Percentiles rank a stretch among this genome's conserved stretches.
phyloP scores from a whole-genome alignment of 64 coral and sea anemone genomes.

The Montipora capricornis region DNA sequence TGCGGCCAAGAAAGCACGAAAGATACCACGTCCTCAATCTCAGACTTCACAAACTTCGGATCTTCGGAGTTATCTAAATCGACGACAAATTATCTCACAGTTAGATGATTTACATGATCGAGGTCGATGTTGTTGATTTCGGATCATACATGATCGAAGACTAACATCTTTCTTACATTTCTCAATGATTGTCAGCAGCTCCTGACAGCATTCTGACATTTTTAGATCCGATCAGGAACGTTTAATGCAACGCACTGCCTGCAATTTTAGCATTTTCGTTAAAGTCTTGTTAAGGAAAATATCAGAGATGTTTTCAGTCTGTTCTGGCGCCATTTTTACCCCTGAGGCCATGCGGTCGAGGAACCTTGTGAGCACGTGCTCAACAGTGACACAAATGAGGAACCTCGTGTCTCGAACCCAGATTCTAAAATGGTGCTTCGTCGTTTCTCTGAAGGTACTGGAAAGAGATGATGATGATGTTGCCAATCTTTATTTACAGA shows the following conservation, averaged over 20 bases:
- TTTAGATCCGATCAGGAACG: neutral
- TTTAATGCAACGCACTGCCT: neutral
- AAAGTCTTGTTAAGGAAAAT: constrained; percentile 47
- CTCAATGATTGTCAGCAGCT: constrained; percentile 80
- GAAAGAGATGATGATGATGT: too few species aligned
- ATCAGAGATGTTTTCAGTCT: constrained; percentile 39
- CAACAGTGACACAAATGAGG: too few species aligned
- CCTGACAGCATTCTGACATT: constrained; percentile 97
- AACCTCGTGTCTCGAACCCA: too few species aligned
- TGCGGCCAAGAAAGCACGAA: constrained; percentile 96
- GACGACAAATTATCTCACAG: constrained; percentile 14
- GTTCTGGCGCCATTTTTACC: constrained; percentile 92
- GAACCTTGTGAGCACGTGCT: neutral
- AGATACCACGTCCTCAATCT: constrained; percentile 81
- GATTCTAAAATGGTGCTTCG: too few species aligned
- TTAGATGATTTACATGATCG: neutral
- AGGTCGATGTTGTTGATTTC: neutral
- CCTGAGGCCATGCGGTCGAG: neutral
- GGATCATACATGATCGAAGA: neutral
- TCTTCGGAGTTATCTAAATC: constrained; percentile 80
- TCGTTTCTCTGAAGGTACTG: too few species aligned
- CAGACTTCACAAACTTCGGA: constrained; percentile 91
- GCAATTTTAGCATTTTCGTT: constrained; percentile 50
- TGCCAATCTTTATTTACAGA: too few species aligned
- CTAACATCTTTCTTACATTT: constrained; percentile 73